Evolutionary conservation across 2,797 vertebrate genomes (phyloP).

Genomic region (Loris lydekkerianus): DNA sequence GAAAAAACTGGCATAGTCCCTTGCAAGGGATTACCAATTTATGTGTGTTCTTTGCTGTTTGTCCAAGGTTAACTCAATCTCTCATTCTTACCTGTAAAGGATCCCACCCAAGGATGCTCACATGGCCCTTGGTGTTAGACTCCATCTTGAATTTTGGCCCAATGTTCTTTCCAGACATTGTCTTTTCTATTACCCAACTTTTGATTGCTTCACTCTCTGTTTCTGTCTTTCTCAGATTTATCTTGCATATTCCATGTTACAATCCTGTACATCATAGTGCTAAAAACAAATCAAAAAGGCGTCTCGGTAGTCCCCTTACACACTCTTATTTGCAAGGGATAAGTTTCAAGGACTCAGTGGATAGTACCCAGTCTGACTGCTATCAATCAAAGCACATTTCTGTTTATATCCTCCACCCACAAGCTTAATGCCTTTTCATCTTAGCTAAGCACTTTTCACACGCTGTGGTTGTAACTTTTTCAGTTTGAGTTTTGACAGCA

Average conservation of each 20-base stretch:
- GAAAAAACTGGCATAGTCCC: background rate
- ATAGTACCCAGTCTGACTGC: background rate
- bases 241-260: background rate
- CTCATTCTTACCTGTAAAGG: background rate
- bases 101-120: background rate
- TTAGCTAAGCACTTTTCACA: background rate
- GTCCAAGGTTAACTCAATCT: background rate
- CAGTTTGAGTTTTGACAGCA: background rate
- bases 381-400: background rate
- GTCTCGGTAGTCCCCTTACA: background rate
- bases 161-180: background rate
- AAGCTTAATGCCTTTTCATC: background rate
- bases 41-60: background rate
- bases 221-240: background rate
- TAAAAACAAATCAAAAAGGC: background rate
- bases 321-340: background rate
- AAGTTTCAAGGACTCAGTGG: background rate
- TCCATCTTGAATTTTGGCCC: background rate
- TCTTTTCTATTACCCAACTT: background rate
- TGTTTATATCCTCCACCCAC: background rate
- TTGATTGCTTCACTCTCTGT: background rate
- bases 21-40: background rate
- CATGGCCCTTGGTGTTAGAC: rapidly evolving
- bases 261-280: background rate
- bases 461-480: background rate